phyloP scores from a whole-genome alignment of 1,140 invertebrate species.

The Kradibia gibbosae region DNA sequence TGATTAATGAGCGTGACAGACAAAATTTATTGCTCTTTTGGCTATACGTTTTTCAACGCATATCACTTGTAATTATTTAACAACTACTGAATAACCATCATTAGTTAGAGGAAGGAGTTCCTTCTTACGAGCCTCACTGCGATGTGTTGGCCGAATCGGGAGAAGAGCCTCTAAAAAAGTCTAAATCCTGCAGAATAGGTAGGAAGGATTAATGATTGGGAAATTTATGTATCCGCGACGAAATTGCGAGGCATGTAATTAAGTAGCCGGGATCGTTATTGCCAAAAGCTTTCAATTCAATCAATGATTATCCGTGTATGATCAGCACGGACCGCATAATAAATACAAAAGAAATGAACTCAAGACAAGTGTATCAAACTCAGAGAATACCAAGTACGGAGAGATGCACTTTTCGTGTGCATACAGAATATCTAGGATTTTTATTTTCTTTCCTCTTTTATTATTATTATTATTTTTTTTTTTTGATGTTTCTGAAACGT shows the following conservation, averaged over 20 bases:
- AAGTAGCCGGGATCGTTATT: background rate
- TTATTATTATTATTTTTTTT: no score
- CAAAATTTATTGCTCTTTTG: conserved; percentile 3
- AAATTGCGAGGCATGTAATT: background rate
- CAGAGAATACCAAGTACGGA: background rate
- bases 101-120: background rate
- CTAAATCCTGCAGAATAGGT: no score
- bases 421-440: background rate
- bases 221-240: no score
- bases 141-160: no score
- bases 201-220: no score
- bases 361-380: background rate
- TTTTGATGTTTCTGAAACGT: background rate
- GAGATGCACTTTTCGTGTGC: background rate
- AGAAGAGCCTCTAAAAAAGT: no score
- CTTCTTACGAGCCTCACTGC: background rate
- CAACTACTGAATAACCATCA: background rate
- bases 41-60: background rate
- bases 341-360: background rate
- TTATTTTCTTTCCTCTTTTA: background rate
- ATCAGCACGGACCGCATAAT: background rate
- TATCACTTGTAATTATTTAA: background rate
- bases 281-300: background rate
- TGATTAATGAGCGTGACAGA: background rate
- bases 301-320: background rate